Conservation (phyloP, 2,888 invertebrate species). For the Mesorhabditis spiculigera region DNA sequence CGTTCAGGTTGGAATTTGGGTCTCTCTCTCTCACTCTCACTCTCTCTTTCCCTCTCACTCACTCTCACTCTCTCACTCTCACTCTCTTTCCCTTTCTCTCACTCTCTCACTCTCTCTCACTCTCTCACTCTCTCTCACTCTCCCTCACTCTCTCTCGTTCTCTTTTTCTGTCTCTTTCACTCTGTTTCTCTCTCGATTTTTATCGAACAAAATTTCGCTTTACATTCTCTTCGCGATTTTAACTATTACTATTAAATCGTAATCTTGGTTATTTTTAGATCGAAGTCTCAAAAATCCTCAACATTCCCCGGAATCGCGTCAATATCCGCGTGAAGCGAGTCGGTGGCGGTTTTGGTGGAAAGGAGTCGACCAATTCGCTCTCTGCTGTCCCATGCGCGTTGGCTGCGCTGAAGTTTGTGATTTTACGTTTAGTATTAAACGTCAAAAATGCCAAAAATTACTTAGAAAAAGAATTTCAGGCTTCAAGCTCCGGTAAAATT, state of each 20-base stretch:
- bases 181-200: constrained; percentile 75
- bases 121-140: too few species aligned
- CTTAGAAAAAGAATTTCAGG: constrained; percentile 60
- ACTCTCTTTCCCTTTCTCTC: too few species aligned
- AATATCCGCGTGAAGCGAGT: constrained; percentile 78
- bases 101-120: too few species aligned
- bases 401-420: constrained; percentile 71
- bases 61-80: too few species aligned
- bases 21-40: too few species aligned
- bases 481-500: constrained; percentile 76
- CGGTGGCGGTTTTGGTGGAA: constrained; percentile 94
- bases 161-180: constrained; percentile 82
- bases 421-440: not conserved
- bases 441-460: not conserved
- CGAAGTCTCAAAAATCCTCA: constrained; percentile 71
- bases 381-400: constrained; percentile 75
- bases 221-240: constrained; percentile 71
- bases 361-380: constrained; percentile 74
- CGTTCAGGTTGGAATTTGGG: constrained; percentile 31
- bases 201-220: constrained; percentile 74
- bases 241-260: too few species aligned
- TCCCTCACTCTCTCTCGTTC: constrained; percentile 69
- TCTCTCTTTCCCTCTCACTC: too few species aligned
- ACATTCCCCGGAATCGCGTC: constrained; percentile 72
- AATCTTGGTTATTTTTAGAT: constrained; percentile 66